Conservation (phyloP, 2,888 invertebrate genomes). For the Sussaba pulchella region DNA sequence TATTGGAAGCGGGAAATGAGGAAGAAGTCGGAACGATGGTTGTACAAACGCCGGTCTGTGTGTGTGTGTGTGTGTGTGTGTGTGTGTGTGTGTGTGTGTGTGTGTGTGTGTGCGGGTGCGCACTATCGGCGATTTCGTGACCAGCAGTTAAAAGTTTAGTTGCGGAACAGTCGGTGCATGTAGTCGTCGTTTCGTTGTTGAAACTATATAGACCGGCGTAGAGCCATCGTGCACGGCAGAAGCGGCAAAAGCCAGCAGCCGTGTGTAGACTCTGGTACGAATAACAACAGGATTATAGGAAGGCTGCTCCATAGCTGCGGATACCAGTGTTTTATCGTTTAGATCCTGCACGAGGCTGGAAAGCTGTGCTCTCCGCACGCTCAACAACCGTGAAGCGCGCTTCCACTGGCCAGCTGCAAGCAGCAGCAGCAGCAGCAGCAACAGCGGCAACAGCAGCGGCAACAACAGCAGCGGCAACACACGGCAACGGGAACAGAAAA, state of each 20-base stretch:
- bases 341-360: conserved; percentile 64
- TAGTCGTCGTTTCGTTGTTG: conserved; percentile 55
- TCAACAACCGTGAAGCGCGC: conserved; percentile 62
- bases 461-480: conserved; percentile 1
- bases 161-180: conserved; percentile 30
- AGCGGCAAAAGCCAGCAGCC: background rate
- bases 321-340: conserved; percentile 58
- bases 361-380: conserved; percentile 57
- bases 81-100: no score
- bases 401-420: conserved; percentile 20
- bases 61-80: no score
- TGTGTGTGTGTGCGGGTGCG: no score
- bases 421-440: conserved; percentile 22
- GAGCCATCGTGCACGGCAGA: conserved; percentile 52
- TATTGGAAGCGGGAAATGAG: conserved; percentile 26
- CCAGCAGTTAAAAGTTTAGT: conserved; percentile 36
- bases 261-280: conserved; percentile 9
- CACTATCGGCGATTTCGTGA: conserved; percentile 55
- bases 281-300: conserved; percentile 7
- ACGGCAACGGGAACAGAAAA: conserved; percentile 26
- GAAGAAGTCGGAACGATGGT: conserved; percentile 31
- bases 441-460: conserved; percentile 8
- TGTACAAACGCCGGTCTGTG: no score
- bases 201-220: conserved; percentile 15
- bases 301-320: conserved; percentile 13